Base-by-base conservation (phyloP, 2,113 vertebrate species). In the Nestor notabilis region DNA sequence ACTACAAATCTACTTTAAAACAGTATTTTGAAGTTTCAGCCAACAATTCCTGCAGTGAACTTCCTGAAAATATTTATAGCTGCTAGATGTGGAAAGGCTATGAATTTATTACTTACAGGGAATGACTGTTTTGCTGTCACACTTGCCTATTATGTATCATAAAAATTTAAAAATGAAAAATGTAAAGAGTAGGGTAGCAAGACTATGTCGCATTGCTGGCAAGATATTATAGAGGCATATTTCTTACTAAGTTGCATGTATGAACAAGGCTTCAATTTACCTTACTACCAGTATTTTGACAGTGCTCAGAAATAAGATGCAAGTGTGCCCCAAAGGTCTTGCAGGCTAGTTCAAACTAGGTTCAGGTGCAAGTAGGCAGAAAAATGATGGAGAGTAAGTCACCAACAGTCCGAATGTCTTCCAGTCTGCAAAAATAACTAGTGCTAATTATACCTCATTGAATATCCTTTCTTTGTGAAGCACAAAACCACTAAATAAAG, bases 371-470 rank as follows among this genome's bases (percentile, higher is more conserved):
- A 58, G 8, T 47, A 49, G 31, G 44, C 37, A 46, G 44, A 70
- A 56, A 80, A 93, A 65, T 39, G 7, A 46, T 21, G 29, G 18
- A 64, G 17, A 65, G 15, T 29, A 27, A 72, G 37, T 74, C 25
- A 49, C 74, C 79, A 90, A 52, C 20, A 61, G 16, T 43, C 28
- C 79, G 27, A 87, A 72, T 28, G 17, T 83, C 56, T 87, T 66
- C 13, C 47, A 72, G 17, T 56, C 46, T 83, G 58, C 75, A 90
- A 70, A 88, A 92, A 83, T 66, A 77, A 66, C 64, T 76, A 86
- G 25, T 79, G 33, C 47, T 71, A 87, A 82, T 91, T 84, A 23
- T 23, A 71, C 9, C 17, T 64, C 20, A 39, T 11, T 66, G 24
- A 82, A 50, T 82, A 79, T 37, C 10, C 27, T 35, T 35, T 12